phyloP scores from a whole-genome alignment of 2,888 invertebrate genomes.

The Spisula solida region DNA sequence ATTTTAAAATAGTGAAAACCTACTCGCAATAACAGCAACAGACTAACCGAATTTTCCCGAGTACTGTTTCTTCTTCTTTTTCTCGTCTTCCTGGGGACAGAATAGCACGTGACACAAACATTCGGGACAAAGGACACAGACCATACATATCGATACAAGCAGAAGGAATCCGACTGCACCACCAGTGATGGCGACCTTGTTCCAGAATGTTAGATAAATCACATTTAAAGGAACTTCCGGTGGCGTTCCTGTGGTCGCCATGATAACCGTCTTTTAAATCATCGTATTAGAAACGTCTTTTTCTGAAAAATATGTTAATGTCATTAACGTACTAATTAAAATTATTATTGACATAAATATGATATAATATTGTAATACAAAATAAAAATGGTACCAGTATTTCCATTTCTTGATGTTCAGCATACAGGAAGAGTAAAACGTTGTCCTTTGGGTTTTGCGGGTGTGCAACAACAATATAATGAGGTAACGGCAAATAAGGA shows the following conservation, averaged over 20 bases:
- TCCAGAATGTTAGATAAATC: slow-evolving; percentile 73
- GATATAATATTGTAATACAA: no score
- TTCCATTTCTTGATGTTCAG: neutral
- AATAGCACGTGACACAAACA: slow-evolving; percentile 75
- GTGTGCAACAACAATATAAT: no score
- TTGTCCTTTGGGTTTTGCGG: no score
- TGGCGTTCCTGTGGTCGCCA: slow-evolving; percentile 83
- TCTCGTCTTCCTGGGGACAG: slow-evolving; percentile 52
- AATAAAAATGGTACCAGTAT: neutral
- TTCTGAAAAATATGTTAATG: neutral
- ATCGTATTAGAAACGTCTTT: neutral
- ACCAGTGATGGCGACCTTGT: slow-evolving; percentile 77
- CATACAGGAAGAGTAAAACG: no score
- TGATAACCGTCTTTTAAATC: neutral
- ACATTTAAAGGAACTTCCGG: slow-evolving; percentile 46
- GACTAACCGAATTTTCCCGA: slow-evolving; percentile 25
- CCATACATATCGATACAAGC: slow-evolving; percentile 70
- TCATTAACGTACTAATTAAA: neutral
- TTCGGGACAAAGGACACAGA: slow-evolving; percentile 75
- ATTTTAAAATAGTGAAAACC: no score
- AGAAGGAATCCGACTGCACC: slow-evolving; percentile 72
- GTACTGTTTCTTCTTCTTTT: slow-evolving; percentile 18
- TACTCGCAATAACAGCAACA: neutral
- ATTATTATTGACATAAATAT: neutral
- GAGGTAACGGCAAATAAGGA: no score